Base-by-base conservation (phyloP, 2,113 vertebrate species). In the Martes martes region DNA sequence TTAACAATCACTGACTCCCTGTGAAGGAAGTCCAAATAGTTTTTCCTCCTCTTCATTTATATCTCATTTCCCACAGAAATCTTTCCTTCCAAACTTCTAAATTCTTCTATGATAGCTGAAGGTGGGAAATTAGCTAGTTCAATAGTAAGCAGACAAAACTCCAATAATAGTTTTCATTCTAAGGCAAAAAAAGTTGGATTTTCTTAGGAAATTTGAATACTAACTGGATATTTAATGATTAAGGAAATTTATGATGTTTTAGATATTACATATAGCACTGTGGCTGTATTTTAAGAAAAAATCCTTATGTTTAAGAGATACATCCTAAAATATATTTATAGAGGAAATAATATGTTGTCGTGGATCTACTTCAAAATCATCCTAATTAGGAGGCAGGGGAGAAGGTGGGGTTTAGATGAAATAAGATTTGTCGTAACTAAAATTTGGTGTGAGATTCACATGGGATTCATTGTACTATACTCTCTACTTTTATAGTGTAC, bases 171-270 rank as follows among this genome's bases (percentile, higher is more conserved):
- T 45, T 92, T 88, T 89, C 11, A 80, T 67, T 91, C 36, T 42
- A 63, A 91, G 82, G 61, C 36, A 31, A 97, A 45, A 63, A 55
- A 69, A 24, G 50, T 28, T 65, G 42, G 16, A 8, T 82, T 89
- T 52, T 69, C 39, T 59, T 69, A 19, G 55, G 52, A 91, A 82
- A 57, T 36, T 24, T 89, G 31, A 91, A 93, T 80, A 55, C 9
- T 93, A 57, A 63, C n/a, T 91, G 52, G n/a, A 87, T 57, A 91
- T 79, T 84, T 84, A 79, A 95, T 67, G 74, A 78, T 67, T 88
- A 88, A 91, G 47, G 74, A 83, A 87, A 63, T 18, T 78, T 42
- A 26, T 86, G 42, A 78, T 47, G 47, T 95, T 76, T 59, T 39
- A 71, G 57, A 14, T 89, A 18, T 55, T n/a, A 47, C 7, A 39